Evolutionary conservation across 2,797 vertebrate species (phyloP), one percentile per base, ranked within the genome.

Genomic region (Poecilia velifera): DNA sequence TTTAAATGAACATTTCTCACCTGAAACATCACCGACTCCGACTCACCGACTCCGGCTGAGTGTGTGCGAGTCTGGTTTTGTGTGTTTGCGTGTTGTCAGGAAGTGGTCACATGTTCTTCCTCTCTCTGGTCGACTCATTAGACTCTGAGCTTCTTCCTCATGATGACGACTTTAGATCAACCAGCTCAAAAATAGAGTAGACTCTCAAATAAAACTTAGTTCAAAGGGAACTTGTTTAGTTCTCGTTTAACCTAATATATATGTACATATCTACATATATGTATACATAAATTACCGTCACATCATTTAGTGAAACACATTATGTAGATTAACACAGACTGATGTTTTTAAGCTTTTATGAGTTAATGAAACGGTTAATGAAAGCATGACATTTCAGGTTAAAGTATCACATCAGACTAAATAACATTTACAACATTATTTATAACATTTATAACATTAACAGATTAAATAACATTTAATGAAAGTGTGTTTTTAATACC

Each of bases 31-130:
- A 71, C 20, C 80, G 62, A 53, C 86, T 80, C 43, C 46, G 39
- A 79, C 66, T 73, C 39, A 55, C 79, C 62, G 70, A 51, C 72
- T 82, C 47, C 66, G 76, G 16, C 28, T 76, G 70, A 18, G 49
- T 82, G 59, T 79, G 73, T 76, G 76, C 79, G 71, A 73, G 55
- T 78, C 75, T 77, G 57, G 41, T 64, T 83, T 39, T 86, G 77
- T 82, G 62, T 86, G 78, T 86, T 74, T 80, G 71, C 82, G 79
- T 86, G 73, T 72, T 72, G 91, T 96, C 93, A 98, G 98, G 97
- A 98, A 90, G 89, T 92, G 91, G 91, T 91, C 86, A 86, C 83
- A 88, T 71, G 88, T 78, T 85, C 89, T 91, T 92, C 90, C 91
- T 90, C 89, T 90, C 86, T 90, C 82, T 82, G 78, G 55, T 87